These are phyloP conservation scores for Tenebrosternarchus preto DNA, from an alignment of 2,113 vertebrate genomes.

Conservation along the genomic window DNA sequence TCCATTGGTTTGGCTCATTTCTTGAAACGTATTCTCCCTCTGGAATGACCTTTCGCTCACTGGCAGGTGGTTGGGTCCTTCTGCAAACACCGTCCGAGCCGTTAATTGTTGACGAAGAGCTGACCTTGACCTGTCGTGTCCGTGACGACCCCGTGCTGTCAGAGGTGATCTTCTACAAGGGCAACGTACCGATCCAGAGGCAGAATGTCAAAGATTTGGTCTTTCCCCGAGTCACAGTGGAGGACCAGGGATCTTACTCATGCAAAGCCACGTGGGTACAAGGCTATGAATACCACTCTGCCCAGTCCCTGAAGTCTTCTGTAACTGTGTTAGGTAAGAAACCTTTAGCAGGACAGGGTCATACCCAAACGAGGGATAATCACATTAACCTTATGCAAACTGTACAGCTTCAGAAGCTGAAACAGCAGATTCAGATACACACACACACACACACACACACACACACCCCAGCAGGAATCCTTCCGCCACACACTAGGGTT, in stretches of 20 bases:
- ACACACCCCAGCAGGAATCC: too few relatives aligned
- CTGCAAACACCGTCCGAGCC: slow-evolving; percentile 48
- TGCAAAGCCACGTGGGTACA: slow-evolving; percentile 67
- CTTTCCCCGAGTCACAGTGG: slow-evolving; percentile 50
- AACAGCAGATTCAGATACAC: too few relatives aligned
- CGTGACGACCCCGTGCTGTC: slow-evolving; percentile 28
- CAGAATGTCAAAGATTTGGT: slow-evolving; percentile 16
- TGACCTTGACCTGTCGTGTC: slow-evolving; percentile 60
- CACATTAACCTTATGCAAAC: too few relatives aligned
- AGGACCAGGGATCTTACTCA: slow-evolving; percentile 63
- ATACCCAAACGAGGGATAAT: too few relatives aligned
- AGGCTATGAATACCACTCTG: slow-evolving; percentile 17
- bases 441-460: too few relatives aligned
- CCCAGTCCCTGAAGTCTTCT: slow-evolving; percentile 30
- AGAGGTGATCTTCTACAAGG: slow-evolving; percentile 66
- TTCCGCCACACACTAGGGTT: too few relatives aligned
- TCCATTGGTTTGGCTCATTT: too few relatives aligned
- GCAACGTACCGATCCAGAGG: slow-evolving; percentile 54
- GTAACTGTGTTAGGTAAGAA: slow-evolving; percentile 66
- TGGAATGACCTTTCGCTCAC: not conserved
- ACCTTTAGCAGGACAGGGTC: not conserved
- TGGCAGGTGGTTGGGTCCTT: slow-evolving; percentile 65
- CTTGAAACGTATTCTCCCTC: too few relatives aligned
- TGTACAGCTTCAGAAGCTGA: too few relatives aligned
- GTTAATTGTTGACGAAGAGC: slow-evolving; percentile 45